Evolutionary conservation across 2,888 invertebrate genomes (phyloP).

Genomic region (Prosopocoilus inquinatus): DNA sequence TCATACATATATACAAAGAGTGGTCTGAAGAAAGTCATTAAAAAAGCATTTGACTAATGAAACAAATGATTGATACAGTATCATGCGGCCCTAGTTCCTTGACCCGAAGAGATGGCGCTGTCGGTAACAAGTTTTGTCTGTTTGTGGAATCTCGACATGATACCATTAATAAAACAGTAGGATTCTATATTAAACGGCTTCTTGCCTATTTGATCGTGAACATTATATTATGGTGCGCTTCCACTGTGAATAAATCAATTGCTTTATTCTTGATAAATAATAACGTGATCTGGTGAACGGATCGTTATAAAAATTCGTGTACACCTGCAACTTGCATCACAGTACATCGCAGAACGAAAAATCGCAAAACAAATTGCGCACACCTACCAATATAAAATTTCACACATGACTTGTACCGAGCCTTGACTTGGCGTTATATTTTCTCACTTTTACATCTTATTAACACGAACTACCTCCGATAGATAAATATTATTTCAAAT

Average conservation of each 20-base stretch:
- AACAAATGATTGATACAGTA: conserved; percentile 47
- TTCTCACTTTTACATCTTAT: too few species aligned
- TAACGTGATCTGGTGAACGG: conserved; percentile 34
- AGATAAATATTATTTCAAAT: too few species aligned
- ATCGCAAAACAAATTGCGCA: too few species aligned
- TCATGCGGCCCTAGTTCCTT: conserved; percentile 40
- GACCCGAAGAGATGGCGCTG: conserved; percentile 34
- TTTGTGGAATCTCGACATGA: conserved; percentile 39
- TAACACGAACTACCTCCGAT: too few species aligned
- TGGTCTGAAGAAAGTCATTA: conserved; percentile 41
- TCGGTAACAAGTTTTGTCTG: conserved; percentile 43
- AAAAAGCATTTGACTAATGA: conserved; percentile 48
- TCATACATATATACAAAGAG: conserved; percentile 6
- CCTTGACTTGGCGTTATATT: too few species aligned
- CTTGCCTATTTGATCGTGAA: conserved; percentile 43
- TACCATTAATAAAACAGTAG: conserved; percentile 49
- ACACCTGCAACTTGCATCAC: conserved; percentile 26
- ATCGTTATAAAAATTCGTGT: conserved; percentile 34
- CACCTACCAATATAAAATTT: too few species aligned
- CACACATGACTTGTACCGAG: too few species aligned
- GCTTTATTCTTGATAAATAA: conserved; percentile 41
- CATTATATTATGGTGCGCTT: conserved; percentile 38
- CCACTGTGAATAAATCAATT: conserved; percentile 41
- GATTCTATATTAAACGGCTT: conserved; percentile 39
- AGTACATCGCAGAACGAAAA: too few species aligned